Conservation (phyloP, 2,797 vertebrate genomes). For the Triplophysa yarkandensis region DNA sequence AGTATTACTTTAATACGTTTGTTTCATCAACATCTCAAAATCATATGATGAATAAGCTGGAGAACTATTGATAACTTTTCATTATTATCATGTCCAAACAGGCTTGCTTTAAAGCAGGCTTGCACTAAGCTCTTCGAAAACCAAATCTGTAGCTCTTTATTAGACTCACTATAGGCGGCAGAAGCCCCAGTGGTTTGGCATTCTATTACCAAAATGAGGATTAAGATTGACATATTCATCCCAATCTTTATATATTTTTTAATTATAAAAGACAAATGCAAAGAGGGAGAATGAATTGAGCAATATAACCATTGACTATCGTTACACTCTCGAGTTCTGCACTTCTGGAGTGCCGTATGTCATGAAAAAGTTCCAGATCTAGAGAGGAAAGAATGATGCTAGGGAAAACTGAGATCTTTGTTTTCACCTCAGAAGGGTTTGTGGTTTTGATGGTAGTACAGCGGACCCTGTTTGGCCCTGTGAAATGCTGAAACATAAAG, state of each 20-base stretch:
- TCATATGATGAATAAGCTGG: not conserved
- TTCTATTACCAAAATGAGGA: not conserved
- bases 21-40: slow-evolving; percentile 7
- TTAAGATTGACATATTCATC: not conserved
- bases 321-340: not conserved
- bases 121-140: too few species aligned
- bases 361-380: not conserved
- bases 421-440: slow-evolving; percentile 21
- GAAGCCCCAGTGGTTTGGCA: not conserved
- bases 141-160: not conserved
- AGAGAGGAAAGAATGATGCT: slow-evolving; percentile 14
- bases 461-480: not conserved
- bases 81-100: not conserved
- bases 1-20: not conserved
- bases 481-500: slow-evolving; percentile 4
- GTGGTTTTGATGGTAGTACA: slow-evolving; percentile 11
- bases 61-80: not conserved
- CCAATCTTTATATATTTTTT: not conserved
- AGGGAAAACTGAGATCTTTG: slow-evolving; percentile 3
- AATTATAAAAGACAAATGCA: not conserved
- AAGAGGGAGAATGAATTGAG: not conserved
- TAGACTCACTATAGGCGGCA: not conserved
- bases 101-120: not conserved
- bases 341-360: slow-evolving; percentile 12
- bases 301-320: not conserved